Base-by-base conservation (phyloP, 2,113 vertebrate genomes). In the Rhinolophus sinicus region DNA sequence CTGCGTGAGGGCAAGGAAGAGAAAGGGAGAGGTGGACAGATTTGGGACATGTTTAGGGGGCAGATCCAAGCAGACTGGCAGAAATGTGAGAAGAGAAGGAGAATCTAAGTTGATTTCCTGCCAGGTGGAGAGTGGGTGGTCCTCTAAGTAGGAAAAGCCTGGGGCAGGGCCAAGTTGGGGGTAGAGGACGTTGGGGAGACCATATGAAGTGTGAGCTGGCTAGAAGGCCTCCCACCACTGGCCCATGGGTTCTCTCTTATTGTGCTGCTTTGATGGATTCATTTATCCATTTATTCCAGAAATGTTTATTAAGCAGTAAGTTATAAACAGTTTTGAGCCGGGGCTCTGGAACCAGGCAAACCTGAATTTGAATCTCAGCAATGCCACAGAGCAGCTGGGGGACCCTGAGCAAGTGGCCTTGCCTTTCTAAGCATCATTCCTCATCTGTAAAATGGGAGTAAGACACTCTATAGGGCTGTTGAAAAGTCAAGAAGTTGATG, bases 1-100 rank as follows among this genome's bases (percentile, higher is more conserved):
- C 16, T 64, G 12, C 30, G 24, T 5, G 56, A 50, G 7, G 11
- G 40, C 0, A 1, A 4, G 26, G 54, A 16, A 5, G 22, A 21
- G 28, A 50, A 1, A 16, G 14, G 33, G 56, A 56, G 73, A 92
- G 58, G 33, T 2, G 24, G 54, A 22, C 19, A 78, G 40, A n/a
- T 73, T 9, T 14, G 60, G 24, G 24, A 64, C 33, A 67, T 2
- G 3, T 70, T 70, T 60, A 52, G 50, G 26, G 50, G 56, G 30
- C 52, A 91, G 81, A 38, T n/a, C 28, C 2, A 9, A 84, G 30
- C n/a, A 15, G 26, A 47, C 38, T n/a, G 30, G 84, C 0, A 0
- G 47, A 64, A 56, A 35, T 21, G 12, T 56, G 22, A 73, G 60
- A 33, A 62, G 35, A 83, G 38, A 8, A 88, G 38, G 40, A n/a